Evolutionary conservation across 2,888 invertebrate species (phyloP), one percentile per base, ranked within the genome.

Genomic region (Eupithecia inturbata): DNA sequence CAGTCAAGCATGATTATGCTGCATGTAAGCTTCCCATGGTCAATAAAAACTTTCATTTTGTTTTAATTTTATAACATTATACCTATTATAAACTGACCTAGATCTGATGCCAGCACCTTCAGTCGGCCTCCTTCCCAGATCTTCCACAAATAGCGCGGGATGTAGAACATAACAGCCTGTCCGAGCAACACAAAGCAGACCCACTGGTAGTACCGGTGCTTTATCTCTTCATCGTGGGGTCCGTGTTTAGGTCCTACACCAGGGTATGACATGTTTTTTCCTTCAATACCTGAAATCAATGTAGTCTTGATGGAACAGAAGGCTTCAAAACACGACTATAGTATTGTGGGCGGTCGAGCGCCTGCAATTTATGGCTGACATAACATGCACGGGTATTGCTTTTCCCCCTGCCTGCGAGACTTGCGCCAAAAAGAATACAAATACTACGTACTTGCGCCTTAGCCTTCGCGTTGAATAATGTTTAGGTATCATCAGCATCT

Each of bases 121-220:
- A 97, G 84, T 67, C 95, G 90, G 16, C 96, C 96, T 36, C 95
- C 96, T 88, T 97, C 97, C 96, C 96, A 96, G 62, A 95, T 92
- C 87, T 96, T 96, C 97, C 97, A 97, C 73, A 97, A 87, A 82
- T 96, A 96, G n/a, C 96, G 93, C 0, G 97, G 97, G 26, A 95
- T 88, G 85, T 97, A 97, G 88, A 97, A 97, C 86, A 96, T 90
- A 45, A 95, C 88, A 0, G 96, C 95, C 89, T 97, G 97, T 0
- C 96, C 93, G 14, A 95, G 95, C 70, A 97, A 94, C 67, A 96
- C 95, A 81, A 97, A 95, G 83, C 96, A 96, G 12, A 97, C 96
- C 96, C 96, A 97, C 83, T 97, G 97, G 88, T 97, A 97, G 86
- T 96, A 96, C 62, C 95, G 94, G 80, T 96, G 96, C 79, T 93